Conservation (phyloP, 2,113 vertebrate species). For the Proteles cristata region DNA sequence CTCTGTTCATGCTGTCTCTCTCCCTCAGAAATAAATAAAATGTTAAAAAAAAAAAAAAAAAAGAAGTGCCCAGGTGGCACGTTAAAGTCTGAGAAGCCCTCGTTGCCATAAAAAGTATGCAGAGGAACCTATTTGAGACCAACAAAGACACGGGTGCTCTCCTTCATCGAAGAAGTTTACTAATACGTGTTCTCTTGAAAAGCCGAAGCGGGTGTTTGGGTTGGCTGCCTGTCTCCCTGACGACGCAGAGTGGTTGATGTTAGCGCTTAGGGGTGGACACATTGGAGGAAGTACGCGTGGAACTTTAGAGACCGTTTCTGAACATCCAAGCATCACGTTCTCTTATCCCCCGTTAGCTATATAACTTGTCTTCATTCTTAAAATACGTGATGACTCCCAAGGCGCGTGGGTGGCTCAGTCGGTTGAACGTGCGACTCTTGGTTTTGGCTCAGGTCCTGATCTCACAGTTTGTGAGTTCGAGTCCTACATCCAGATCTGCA, state of each 20-base stretch:
- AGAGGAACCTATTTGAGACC: background rate
- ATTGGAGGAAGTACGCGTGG: fast-evolving
- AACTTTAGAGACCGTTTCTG: background rate
- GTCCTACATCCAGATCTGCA: no score
- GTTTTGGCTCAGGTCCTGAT: no score
- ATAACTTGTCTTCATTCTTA: background rate
- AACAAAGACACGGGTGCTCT: background rate
- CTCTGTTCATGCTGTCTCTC: no score
- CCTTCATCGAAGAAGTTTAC: background rate
- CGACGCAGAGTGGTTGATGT: background rate
- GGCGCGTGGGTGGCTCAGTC: no score
- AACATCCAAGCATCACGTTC: background rate
- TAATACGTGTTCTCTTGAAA: background rate
- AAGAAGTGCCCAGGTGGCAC: background rate
- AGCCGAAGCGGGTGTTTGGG: background rate
- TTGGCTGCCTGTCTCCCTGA: background rate
- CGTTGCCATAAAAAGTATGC: background rate
- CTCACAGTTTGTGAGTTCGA: no score
- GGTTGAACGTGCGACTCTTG: no score
- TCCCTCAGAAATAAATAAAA: no score
- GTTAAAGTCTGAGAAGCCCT: background rate
- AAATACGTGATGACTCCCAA: background rate
- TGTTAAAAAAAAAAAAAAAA: no score
- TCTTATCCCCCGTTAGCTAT: background rate
- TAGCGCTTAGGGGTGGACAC: background rate